These are phyloP conservation scores for Miltochrista miniata DNA, from an alignment of 2,888 invertebrate species.

Conservation along the genomic window DNA sequence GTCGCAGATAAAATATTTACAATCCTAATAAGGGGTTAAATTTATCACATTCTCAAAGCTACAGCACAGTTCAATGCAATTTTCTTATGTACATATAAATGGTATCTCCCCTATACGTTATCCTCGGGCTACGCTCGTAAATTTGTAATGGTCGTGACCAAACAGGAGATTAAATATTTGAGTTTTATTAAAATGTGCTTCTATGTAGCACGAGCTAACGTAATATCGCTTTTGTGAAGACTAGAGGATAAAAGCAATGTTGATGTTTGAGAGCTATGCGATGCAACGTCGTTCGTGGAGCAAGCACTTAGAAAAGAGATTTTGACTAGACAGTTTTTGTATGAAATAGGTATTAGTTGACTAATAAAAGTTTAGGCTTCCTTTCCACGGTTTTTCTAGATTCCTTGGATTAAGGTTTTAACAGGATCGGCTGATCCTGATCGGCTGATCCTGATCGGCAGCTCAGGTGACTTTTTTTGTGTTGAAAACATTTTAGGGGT, in stretches of 20 bases:
- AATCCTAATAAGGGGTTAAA: not conserved
- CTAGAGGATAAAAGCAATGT: not conserved
- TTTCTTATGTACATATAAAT: constrained; percentile 36
- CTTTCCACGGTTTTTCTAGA: too few relatives aligned
- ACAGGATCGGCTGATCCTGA: too few relatives aligned
- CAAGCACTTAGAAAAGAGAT: too few relatives aligned
- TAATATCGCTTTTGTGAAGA: not conserved
- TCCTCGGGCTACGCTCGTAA: constrained; percentile 34
- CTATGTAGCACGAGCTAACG: not conserved
- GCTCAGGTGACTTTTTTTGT: too few relatives aligned
- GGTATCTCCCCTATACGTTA: constrained; percentile 33
- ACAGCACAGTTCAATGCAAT: constrained; percentile 25
- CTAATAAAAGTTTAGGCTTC: too few relatives aligned
- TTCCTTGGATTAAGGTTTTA: too few relatives aligned
- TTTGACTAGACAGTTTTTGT: too few relatives aligned
- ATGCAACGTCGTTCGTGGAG: too few relatives aligned
- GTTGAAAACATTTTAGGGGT: too few relatives aligned
- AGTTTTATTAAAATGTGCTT: constrained; percentile 26
- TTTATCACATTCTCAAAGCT: not conserved
- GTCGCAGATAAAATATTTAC: not conserved
- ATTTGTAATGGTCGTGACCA: constrained; percentile 38
- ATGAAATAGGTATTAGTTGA: too few relatives aligned
- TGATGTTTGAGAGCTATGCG: not conserved
- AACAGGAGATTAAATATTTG: constrained; percentile 35
- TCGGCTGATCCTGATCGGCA: too few relatives aligned